Evolutionary conservation across 2,797 vertebrate species (phyloP).

Genomic region (Spinibarbus caldwelli): DNA sequence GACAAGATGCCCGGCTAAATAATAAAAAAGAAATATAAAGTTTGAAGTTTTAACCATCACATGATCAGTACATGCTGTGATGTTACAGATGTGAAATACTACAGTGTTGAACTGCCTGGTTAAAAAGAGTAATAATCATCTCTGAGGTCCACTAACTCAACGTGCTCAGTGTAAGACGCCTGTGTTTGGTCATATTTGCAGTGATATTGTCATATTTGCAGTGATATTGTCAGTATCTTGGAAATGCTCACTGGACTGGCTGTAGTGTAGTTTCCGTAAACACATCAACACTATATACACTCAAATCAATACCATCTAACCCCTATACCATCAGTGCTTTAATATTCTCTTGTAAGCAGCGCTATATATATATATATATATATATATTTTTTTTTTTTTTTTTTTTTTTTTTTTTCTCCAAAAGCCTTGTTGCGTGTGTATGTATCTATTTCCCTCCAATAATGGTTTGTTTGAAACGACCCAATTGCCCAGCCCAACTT

Average conservation of each 20-base stretch:
- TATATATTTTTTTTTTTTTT: too few species aligned
- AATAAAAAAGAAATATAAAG: neutral
- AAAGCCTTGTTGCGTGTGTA: neutral
- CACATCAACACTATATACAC: slow-evolving; percentile 28
- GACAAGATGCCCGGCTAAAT: neutral
- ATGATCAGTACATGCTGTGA: slow-evolving; percentile 28
- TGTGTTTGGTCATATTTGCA: slow-evolving; percentile 26
- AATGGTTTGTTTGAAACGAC: neutral
- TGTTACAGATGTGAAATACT: slow-evolving; percentile 14
- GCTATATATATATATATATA: neutral
- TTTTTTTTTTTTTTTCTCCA: neutral
- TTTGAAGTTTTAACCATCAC: slow-evolving; percentile 4
- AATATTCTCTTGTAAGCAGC: neutral
- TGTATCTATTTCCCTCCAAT: neutral
- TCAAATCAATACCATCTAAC: neutral
- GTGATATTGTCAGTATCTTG: neutral
- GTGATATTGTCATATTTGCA: too few species aligned
- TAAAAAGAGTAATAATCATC: neutral
- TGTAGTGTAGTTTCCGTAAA: slow-evolving; percentile 36
- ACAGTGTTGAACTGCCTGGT: slow-evolving; percentile 13
- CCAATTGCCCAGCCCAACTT: neutral
- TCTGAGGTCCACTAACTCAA: neutral
- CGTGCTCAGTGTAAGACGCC: neutral
- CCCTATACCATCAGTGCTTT: neutral
- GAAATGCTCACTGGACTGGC: slow-evolving; percentile 34